A percentile compares a stretch with the other conserved stretches of the same genome.
Conservation (phyloP, 2,113 vertebrate species). For the Micronycteris hirsuta region DNA sequence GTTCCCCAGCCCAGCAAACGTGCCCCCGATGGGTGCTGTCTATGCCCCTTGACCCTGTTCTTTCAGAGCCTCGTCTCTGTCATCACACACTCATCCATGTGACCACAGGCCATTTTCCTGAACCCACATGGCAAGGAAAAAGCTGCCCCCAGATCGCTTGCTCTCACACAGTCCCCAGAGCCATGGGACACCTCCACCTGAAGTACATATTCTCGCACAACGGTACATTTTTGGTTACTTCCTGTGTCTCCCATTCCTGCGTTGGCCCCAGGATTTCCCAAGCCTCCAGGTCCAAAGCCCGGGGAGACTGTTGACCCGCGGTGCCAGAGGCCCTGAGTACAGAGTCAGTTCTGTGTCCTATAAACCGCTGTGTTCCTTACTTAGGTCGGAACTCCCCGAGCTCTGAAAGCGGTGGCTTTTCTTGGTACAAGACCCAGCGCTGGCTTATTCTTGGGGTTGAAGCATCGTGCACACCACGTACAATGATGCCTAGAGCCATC, state of each 20-base stretch:
- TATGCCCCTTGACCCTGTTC: neutral
- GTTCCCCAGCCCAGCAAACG: neutral
- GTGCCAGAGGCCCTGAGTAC: neutral
- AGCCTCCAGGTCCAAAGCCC: neutral
- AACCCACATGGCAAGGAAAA: neutral
- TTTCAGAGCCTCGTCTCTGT: neutral
- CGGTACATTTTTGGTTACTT: neutral
- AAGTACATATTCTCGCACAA: neutral
- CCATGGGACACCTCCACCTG: neutral
- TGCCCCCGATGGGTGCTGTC: neutral
- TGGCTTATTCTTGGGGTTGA: neutral
- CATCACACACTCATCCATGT: neutral
- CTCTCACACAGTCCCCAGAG: neutral
- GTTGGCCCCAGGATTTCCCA: neutral
- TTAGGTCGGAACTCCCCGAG: neutral
- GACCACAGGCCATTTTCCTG: neutral
- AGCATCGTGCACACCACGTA: accelerated
- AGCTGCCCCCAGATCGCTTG: neutral
- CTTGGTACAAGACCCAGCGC: neutral
- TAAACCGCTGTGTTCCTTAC: neutral
- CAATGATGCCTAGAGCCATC: neutral
- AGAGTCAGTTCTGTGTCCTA: neutral
- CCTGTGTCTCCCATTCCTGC: neutral
- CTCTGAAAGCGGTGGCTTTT: neutral
- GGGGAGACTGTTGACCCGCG: neutral